Conservation (phyloP, 2,888 invertebrate species). For the Loripinus fragilis region DNA sequence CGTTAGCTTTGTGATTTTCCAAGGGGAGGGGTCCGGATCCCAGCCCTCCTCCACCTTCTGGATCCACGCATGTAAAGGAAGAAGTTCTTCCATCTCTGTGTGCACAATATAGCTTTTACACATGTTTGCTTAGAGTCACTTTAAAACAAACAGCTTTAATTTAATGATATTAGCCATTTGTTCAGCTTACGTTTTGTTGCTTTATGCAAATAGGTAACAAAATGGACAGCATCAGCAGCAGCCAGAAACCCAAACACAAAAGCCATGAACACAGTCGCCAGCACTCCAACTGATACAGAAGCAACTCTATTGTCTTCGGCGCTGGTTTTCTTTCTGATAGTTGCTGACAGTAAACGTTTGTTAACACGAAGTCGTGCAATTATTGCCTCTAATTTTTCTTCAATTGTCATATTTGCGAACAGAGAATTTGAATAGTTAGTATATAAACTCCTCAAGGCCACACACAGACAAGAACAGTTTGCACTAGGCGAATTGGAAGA, state of each 20-base stretch:
- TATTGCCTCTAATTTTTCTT: constrained; percentile 31
- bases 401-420: constrained; percentile 28
- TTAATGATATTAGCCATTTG: too few relatives aligned
- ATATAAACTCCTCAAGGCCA: neutral
- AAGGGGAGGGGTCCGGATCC: too few relatives aligned
- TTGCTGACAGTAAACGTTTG: constrained; percentile 28
- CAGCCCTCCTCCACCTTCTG: too few relatives aligned
- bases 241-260: neutral
- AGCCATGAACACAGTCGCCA: constrained; percentile 23
- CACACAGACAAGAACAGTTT: constrained; percentile 18
- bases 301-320: constrained; percentile 30
- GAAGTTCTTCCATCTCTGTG: too few relatives aligned
- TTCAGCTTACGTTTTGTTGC: too few relatives aligned
- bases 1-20: too few relatives aligned
- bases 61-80: too few relatives aligned
- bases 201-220: neutral
- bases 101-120: too few relatives aligned
- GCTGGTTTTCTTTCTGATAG: constrained; percentile 34
- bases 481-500: neutral
- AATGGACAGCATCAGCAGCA: neutral
- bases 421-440: neutral
- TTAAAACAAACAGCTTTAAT: too few relatives aligned
- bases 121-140: too few relatives aligned
- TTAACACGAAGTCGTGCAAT: constrained; percentile 29
- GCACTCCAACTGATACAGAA: constrained; percentile 37